Evolutionary conservation across 2,113 vertebrate genomes (phyloP), one percentile per base, ranked within the genome.

Genomic region (Cryptotis parvus): DNA sequence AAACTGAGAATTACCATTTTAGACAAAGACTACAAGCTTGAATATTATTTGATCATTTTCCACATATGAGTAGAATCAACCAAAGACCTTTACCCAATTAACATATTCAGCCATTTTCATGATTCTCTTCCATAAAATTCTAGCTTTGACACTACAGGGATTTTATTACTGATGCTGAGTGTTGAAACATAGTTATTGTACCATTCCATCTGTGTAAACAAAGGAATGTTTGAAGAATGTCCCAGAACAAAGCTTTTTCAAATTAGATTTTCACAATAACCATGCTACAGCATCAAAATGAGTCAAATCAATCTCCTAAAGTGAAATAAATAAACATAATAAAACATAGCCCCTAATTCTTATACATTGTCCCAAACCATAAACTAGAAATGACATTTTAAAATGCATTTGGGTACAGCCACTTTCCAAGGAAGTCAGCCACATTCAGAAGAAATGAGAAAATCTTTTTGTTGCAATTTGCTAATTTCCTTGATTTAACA

Each of bases 341-440:
- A 76, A 72, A 24, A 84, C 11, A 20, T 58, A 66, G 87, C 18
- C 86, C 27, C 27, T 72, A 72, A 86, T 11, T 68, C 0, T 87
- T 43, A 82, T 43, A 49, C 6, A 65, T 37, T 79, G 16, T 65
- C 75, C 35, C 79, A 73, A 82, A 27, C 41, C n/a, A 91, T 49
- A 95, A 90, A 75, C 63, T 78, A 37, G 2, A 89, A 89, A 49
- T 83, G 49, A 35, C 74, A 41, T 68, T 55, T 91, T 84, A 93
- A n/a, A n/a, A n/a, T n/a, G n/a, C n/a, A 87, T 33, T 77, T 22
- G 5, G 7, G 16, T 39, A 52, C 33, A 66, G 52, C 9, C 70
- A 91, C 27, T 31, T 65, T 91, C 41, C 45, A 84, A 31, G n/a
- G 61, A 77, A 74, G 69, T 49, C 24, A 79, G 35, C 10, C 52